Conservation (phyloP, 2,888 invertebrate genomes). For the Hymenopus coronatus region DNA sequence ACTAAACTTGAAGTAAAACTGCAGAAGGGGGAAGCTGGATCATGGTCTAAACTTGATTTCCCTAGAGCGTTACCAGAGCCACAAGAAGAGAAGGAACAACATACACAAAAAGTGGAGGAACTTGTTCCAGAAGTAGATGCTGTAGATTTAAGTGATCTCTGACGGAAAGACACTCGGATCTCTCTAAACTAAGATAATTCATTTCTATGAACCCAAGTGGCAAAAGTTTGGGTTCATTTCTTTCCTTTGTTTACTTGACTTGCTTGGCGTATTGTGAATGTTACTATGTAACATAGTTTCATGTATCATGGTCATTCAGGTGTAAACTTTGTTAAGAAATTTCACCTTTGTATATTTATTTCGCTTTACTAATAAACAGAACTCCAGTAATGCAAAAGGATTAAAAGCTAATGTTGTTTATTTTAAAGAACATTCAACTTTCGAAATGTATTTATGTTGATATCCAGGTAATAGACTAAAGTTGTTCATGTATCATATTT, state of each 20-base stretch:
- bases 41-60: constrained; percentile 76
- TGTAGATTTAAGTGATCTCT: constrained; percentile 72
- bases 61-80: constrained; percentile 45
- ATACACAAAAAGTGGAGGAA: constrained; percentile 45
- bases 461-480: not conserved
- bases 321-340: not conserved
- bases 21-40: constrained; percentile 79
- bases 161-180: constrained; percentile 25
- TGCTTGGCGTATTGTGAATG: not conserved
- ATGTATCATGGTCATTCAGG: not conserved
- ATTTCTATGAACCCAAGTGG: not conserved
- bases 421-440: not conserved
- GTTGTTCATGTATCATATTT: not conserved
- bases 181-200: not conserved
- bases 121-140: constrained; percentile 56
- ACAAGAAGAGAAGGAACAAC: not conserved
- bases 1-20: constrained; percentile 92
- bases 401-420: not conserved
- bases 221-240: not conserved
- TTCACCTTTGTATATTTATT: not conserved
- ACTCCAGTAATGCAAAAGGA: not conserved
- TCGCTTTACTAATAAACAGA: not conserved
- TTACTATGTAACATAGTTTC: not conserved
- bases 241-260: not conserved
- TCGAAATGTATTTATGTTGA: not conserved